Evolutionary conservation across 1,140 invertebrate species (phyloP).

Genomic region (Lasioglossum albipes): DNA sequence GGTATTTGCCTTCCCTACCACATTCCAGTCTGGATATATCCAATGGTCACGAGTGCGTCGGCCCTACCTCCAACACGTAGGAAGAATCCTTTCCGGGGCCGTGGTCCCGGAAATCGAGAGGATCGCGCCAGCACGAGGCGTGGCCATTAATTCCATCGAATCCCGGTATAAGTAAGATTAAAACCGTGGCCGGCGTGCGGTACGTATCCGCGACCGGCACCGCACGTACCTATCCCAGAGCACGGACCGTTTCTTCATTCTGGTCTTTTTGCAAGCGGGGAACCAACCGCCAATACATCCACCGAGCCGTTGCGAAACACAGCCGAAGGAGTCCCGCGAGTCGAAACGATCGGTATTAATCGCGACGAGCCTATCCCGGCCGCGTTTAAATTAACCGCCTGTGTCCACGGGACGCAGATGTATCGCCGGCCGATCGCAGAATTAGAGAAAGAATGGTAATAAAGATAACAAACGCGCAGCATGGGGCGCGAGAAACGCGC

Average conservation of each 20-base stretch:
- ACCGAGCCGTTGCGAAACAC: slow-evolving; percentile 15
- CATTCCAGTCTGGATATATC: slow-evolving; percentile 57
- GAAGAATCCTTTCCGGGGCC: slow-evolving; percentile 62
- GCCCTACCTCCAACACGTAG: slow-evolving; percentile 43
- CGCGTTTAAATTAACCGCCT: slow-evolving; percentile 35
- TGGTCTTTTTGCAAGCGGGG: slow-evolving; percentile 27
- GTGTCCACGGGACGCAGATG: slow-evolving; percentile 9
- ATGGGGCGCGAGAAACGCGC: not conserved
- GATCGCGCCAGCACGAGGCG: slow-evolving; percentile 53
- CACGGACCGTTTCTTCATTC: slow-evolving; percentile 6
- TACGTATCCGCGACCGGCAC: no score
- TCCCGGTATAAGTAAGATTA: slow-evolving; percentile 63
- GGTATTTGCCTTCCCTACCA: slow-evolving; percentile 45
- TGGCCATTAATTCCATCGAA: slow-evolving; percentile 65
- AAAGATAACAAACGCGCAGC: not conserved
- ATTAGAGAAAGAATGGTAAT: slow-evolving; percentile 13
- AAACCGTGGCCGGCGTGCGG: slow-evolving; percentile 34
- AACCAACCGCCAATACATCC: slow-evolving; percentile 10
- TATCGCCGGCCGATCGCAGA: not conserved
- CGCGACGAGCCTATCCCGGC: slow-evolving; percentile 5
- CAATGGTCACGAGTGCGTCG: slow-evolving; percentile 59
- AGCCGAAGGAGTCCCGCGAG: not conserved
- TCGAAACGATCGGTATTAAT: slow-evolving; percentile 32
- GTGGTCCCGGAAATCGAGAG: slow-evolving; percentile 63
- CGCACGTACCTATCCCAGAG: slow-evolving; percentile 23